These are phyloP conservation scores for Melanostoma scalare DNA, from an alignment of 2,888 invertebrate species.

Conservation along the genomic window DNA sequence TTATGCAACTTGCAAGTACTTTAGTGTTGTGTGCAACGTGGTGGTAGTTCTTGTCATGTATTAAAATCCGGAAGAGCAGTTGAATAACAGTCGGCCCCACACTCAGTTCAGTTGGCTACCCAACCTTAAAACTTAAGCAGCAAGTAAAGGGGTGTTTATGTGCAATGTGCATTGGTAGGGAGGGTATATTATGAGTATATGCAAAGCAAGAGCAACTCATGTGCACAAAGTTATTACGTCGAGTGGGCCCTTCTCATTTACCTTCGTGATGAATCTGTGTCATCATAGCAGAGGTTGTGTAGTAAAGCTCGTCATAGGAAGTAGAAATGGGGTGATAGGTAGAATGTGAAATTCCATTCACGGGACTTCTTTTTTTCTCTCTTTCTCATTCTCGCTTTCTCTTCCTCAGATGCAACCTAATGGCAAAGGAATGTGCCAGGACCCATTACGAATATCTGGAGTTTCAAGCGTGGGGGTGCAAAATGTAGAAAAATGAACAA, in stretches of 20 bases:
- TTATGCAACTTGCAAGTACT: conserved; percentile 71
- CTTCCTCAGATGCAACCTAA: too few relatives aligned
- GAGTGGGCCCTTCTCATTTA: conserved; percentile 68
- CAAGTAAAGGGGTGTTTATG: background rate
- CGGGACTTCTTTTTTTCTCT: background rate
- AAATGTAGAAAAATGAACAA: conserved; percentile 68
- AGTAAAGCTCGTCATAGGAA: background rate
- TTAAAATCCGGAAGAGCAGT: conserved; percentile 69
- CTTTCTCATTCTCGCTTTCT: too few relatives aligned
- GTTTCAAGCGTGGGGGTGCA: conserved; percentile 62
- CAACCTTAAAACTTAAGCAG: conserved; percentile 13
- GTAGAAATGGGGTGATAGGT: background rate
- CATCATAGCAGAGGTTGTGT: conserved; percentile 18
- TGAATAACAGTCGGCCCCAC: conserved; percentile 52
- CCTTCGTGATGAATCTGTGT: conserved; percentile 69
- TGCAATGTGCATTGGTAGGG: too few relatives aligned
- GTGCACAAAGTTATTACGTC: conserved; percentile 64
- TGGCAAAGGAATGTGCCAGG: conserved; percentile 52
- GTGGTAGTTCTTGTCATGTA: conserved; percentile 65
- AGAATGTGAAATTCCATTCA: conserved; percentile 45
- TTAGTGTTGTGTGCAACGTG: conserved; percentile 34
- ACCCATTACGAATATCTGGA: conserved; percentile 59
- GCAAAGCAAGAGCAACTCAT: conserved; percentile 34
- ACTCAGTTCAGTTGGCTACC: conserved; percentile 18
- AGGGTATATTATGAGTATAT: background rate